phyloP scores from a whole-genome alignment of 2,113 vertebrate genomes.

The Neodontobutis hainanensis region DNA sequence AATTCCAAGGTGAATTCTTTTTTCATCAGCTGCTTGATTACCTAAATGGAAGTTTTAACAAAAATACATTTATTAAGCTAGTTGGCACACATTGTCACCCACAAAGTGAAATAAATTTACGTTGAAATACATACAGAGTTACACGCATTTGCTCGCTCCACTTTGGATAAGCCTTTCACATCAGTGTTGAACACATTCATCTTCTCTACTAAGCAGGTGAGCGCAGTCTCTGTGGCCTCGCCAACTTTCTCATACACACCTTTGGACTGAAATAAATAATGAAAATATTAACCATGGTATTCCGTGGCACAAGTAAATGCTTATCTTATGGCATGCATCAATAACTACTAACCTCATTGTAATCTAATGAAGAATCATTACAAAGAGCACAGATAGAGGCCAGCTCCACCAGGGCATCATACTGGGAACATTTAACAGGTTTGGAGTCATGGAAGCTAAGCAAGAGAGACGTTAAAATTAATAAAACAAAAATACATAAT shows the following conservation, averaged over 20 bases:
- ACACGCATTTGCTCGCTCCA: constrained; percentile 89
- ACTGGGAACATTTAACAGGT: constrained; percentile 88
- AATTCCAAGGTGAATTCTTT: constrained; percentile 94
- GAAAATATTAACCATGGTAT: not conserved
- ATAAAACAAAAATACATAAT: not conserved
- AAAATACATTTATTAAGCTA: not conserved
- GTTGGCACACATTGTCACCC: not conserved
- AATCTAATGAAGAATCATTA: constrained; percentile 98
- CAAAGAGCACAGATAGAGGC: constrained; percentile 97
- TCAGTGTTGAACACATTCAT: constrained; percentile 94
- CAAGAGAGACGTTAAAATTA: constrained; percentile 12
- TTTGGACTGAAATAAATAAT: constrained; percentile 77
- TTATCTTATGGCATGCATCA: not conserved
- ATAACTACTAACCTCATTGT: constrained; percentile 86
- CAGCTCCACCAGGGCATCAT: constrained; percentile 92
- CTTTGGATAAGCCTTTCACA: constrained; percentile 83
- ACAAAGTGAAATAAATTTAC: not conserved
- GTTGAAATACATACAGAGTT: constrained; percentile 80
- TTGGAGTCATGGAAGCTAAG: constrained; percentile 89
- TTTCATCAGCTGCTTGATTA: constrained; percentile 94
- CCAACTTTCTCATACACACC: constrained; percentile 93
- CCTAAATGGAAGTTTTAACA: constrained; percentile 68
- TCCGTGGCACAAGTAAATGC: not conserved
- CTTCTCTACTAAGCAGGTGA: constrained; percentile 92
- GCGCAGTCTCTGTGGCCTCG: constrained; percentile 90